Percentiles rank a stretch among this genome's conserved stretches.
Evolutionary conservation across 2,797 vertebrate genomes (phyloP).

Genomic region (Numenius phaeopus): DNA sequence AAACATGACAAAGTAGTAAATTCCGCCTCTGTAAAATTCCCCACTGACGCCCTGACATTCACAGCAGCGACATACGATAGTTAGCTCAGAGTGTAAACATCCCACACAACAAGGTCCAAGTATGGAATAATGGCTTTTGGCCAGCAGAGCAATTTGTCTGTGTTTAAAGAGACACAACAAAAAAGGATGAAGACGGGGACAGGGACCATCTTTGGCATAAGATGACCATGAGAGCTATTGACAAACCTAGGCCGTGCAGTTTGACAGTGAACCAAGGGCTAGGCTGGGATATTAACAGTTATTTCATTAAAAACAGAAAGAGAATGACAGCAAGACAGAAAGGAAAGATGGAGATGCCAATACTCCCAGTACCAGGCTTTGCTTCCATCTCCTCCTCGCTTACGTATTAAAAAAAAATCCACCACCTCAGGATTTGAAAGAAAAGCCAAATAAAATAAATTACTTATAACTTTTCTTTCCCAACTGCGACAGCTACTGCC

Average conservation of each 20-base stretch:
- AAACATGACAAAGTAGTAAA: background rate
- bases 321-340: background rate
- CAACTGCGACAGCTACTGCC: background rate
- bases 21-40: background rate
- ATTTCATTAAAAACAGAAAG: background rate
- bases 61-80: background rate
- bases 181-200: background rate
- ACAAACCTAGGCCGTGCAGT: background rate
- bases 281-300: background rate
- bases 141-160: background rate
- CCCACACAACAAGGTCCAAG: background rate
- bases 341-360: background rate
- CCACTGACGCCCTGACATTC: rapidly evolving
- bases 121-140: background rate
- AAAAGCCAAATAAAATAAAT: background rate
- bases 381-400: background rate
- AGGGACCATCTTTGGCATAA: too few relatives aligned
- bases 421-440: background rate
- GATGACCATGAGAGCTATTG: rapidly evolving
- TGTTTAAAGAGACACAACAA: background rate
- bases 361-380: background rate
- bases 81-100: background rate
- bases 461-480: background rate
- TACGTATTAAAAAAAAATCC: background rate
- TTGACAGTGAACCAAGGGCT: background rate